Evolutionary conservation across 2,113 vertebrate genomes (phyloP).

Genomic region (Trinectes maculatus): DNA sequence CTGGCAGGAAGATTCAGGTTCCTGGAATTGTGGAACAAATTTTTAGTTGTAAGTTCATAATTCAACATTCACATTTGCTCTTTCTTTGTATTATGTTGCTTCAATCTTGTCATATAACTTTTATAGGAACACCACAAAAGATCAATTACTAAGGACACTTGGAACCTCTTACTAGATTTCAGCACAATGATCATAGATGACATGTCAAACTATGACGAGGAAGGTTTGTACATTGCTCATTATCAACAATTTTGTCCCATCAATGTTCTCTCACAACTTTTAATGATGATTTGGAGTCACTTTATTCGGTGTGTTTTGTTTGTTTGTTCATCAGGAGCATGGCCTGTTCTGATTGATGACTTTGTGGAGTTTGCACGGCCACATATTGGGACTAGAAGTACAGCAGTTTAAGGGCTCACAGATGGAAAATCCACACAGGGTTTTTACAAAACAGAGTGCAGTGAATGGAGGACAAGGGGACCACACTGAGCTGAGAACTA

Average conservation of each 20-base stretch:
- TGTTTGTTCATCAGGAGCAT: conserved; percentile 82
- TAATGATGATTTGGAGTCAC: not conserved
- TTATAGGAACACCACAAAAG: conserved; percentile 93
- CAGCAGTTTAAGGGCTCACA: conserved; percentile 82
- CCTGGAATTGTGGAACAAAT: conserved; percentile 94
- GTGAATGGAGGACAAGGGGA: conserved; percentile 57
- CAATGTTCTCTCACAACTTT: not conserved
- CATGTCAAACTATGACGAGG: conserved; percentile 97
- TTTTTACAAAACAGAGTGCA: conserved; percentile 36
- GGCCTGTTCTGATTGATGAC: conserved; percentile 95
- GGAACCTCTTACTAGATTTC: conserved; percentile 96
- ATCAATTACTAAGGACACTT: conserved; percentile 95
- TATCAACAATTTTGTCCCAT: too few relatives aligned
- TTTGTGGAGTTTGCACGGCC: conserved; percentile 93
- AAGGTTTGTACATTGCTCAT: conserved; percentile 81
- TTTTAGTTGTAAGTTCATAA: conserved; percentile 90
- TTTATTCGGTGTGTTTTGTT: not conserved
- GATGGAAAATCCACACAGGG: conserved; percentile 77
- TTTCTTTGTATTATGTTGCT: fast-evolving
- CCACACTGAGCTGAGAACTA: conserved; percentile 74
- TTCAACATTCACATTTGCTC: not conserved
- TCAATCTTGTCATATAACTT: not conserved
- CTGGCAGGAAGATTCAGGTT: conserved; percentile 95
- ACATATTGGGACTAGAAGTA: conserved; percentile 87
- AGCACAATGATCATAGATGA: conserved; percentile 96